Percentiles rank a stretch among this genome's conserved stretches.
phyloP scores from a whole-genome alignment of 2,888 invertebrate genomes.

The Cephus rjabovi region DNA sequence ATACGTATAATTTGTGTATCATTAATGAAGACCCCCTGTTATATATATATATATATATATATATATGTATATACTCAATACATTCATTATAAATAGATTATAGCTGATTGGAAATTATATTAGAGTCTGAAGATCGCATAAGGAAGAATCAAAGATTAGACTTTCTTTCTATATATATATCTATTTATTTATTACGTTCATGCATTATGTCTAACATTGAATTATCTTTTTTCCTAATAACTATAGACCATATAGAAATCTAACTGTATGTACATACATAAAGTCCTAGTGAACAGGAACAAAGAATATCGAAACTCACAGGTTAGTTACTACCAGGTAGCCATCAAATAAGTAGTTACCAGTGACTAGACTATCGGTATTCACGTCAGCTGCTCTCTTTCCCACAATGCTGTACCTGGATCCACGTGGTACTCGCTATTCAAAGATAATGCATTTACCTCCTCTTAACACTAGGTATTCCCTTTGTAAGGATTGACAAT shows the following conservation, averaged over 20 bases:
- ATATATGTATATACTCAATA: too few species aligned
- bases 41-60: too few species aligned
- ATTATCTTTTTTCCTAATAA: background rate
- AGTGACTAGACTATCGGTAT: constrained; percentile 42
- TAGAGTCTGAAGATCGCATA: background rate
- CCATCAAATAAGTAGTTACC: constrained; percentile 3
- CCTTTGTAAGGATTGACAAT: background rate
- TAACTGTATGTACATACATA: background rate
- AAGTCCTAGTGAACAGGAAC: background rate
- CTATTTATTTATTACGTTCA: too few species aligned
- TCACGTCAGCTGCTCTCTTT: constrained; percentile 52
- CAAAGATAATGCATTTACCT: constrained; percentile 43
- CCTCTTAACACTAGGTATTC: constrained; percentile 12
- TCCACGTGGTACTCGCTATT: constrained; percentile 47
- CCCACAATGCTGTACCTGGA: constrained; percentile 56
- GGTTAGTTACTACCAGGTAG: background rate
- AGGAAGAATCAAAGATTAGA: too few species aligned
- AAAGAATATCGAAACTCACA: constrained; percentile 5
- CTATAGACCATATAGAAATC: background rate
- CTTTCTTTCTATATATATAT: too few species aligned
- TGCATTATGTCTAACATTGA: background rate
- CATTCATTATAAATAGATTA: too few species aligned
- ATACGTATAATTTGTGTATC: background rate
- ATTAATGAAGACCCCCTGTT: too few species aligned
- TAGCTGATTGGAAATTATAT: too few species aligned